Evolutionary conservation across 2,113 vertebrate genomes (phyloP), one percentile per base, ranked within the genome.

Genomic region (Pantherophis guttatus): DNA sequence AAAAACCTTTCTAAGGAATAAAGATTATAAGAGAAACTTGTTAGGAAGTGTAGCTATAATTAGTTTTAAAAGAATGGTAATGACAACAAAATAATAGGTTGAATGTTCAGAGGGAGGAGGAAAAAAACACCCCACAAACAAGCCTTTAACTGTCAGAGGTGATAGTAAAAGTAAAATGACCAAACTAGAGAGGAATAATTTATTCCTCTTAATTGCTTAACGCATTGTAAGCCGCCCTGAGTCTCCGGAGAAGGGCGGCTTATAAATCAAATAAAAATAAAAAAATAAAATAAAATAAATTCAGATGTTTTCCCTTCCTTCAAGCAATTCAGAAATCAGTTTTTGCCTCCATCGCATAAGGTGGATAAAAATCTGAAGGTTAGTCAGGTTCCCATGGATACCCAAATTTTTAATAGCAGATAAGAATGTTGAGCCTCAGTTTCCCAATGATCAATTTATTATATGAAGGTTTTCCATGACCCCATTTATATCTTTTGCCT

Each of bases 61-160:
- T 97, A 96, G 57, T 92, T 55, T 96, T 96, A 94, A 95, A 94
- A 95, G 94, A 96, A 96, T 94, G 91, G 86, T 65, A 97, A 75
- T 57, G 90, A 62, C 88, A 95, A 52, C 95, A 94, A 97, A 97
- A 95, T 95, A 95, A 94, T 53, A 95, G 85, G 86, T 95, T 97
- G 86, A 26, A 52, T 24, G 4, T 87, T 13, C 24, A 96, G 93
- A 0, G 19, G 90, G 54, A 39, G 15, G 15, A 0, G 7, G 6
- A 33, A 19, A 19, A 9, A 53, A 57, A 7, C 4, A 23, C 1
- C 21, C 23, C 86, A 87, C 87, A 33, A 54, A 19, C 21, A n/a
- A 94, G 44, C 59, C 8, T 29, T 81, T 15, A 5, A 5, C n/a
- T 93, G 93, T 54, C 93, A 85, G 91, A 57, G n/a, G 12, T 44